phyloP scores from a whole-genome alignment of 2,888 invertebrate species.

The Acrocera orbiculus region DNA sequence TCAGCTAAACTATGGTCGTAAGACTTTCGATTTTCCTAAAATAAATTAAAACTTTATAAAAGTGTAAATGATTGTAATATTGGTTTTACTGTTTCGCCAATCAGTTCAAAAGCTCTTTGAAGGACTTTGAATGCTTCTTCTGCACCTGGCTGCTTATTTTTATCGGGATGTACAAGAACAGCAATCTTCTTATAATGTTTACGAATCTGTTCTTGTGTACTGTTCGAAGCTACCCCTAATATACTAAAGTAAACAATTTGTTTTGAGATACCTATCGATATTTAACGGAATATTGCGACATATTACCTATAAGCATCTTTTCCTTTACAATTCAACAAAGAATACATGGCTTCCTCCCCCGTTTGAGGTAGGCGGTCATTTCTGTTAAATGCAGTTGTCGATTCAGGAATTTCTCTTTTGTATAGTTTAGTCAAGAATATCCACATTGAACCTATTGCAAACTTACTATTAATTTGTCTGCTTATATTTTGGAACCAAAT shows the following conservation, averaged over 20 bases:
- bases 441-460: slow-evolving; percentile 26
- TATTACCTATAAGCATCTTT: slow-evolving; percentile 82
- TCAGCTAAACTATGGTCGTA: slow-evolving; percentile 58
- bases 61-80: neutral
- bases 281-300: neutral
- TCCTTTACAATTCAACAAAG: slow-evolving; percentile 80
- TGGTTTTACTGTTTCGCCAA: slow-evolving; percentile 61
- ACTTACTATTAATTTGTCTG: slow-evolving; percentile 25
- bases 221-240: slow-evolving; percentile 70
- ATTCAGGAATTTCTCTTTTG: slow-evolving; percentile 32
- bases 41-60: slow-evolving; percentile 3
- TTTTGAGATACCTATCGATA: no score
- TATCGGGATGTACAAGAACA: slow-evolving; percentile 88
- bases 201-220: slow-evolving; percentile 85
- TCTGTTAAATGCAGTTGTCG: slow-evolving; percentile 24
- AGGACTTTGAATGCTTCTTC: slow-evolving; percentile 94
- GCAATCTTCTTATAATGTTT: slow-evolving; percentile 88
- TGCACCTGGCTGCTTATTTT: slow-evolving; percentile 86
- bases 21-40: slow-evolving; percentile 51
- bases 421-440: slow-evolving; percentile 28
- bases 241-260: slow-evolving; percentile 41
- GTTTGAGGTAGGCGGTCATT: slow-evolving; percentile 53
- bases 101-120: slow-evolving; percentile 86
- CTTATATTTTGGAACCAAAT: slow-evolving; percentile 26
- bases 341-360: slow-evolving; percentile 88